Percentiles rank a stretch among this genome's conserved stretches.
Evolutionary conservation across 1,140 invertebrate species (phyloP).

Genomic region (Plodia interpunctella): DNA sequence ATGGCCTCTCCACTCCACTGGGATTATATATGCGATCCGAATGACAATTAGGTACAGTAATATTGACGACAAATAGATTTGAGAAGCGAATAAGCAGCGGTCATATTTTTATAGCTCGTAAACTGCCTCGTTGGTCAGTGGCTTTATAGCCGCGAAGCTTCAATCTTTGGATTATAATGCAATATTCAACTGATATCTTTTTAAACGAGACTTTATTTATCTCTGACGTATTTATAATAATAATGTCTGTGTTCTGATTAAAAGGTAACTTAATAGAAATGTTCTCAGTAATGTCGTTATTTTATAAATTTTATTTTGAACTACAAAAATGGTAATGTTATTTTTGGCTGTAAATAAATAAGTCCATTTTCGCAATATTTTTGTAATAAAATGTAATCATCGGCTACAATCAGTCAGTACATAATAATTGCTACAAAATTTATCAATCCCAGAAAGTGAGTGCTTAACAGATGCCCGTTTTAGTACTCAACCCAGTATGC

Average conservation of each 20-base stretch:
- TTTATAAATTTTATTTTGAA: no score
- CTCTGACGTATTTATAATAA: neutral
- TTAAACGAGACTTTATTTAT: neutral
- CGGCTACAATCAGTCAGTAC: no score
- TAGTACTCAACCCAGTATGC: neutral
- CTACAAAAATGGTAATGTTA: no score
- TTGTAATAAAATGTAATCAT: no score
- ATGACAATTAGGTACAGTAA: slow-evolving; percentile 46
- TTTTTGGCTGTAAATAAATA: no score
- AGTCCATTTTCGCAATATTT: no score
- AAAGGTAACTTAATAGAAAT: no score
- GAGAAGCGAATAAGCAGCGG: slow-evolving; percentile 17
- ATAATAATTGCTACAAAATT: neutral
- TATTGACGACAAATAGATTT: slow-evolving; percentile 25
- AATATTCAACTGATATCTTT: slow-evolving; percentile 1
- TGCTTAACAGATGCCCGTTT: neutral
- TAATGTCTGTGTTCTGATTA: no score
- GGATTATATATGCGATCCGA: slow-evolving; percentile 56
- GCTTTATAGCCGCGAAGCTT: neutral
- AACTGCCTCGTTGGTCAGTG: slow-evolving; percentile 11
- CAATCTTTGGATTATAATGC: slow-evolving; percentile 8
- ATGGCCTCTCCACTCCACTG: slow-evolving; percentile 42
- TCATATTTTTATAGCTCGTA: slow-evolving; percentile 20
- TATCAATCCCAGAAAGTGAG: neutral
- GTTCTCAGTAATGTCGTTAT: no score